A percentile compares a stretch with the other conserved stretches of the same genome.
Evolutionary conservation across 2,888 invertebrate genomes (phyloP).

Genomic region (Calameuta filiformis): DNA sequence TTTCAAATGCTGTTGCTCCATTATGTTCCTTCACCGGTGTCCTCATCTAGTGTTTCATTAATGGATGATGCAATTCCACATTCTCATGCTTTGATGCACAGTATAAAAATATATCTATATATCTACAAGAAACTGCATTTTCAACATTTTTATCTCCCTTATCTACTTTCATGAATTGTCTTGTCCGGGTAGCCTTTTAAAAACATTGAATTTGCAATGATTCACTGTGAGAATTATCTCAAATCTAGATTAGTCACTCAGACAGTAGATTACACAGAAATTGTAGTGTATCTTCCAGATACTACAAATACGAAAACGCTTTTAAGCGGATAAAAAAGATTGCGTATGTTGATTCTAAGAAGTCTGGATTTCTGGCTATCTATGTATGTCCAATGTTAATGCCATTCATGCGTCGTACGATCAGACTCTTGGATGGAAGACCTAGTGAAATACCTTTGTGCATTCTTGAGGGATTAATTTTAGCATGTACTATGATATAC

Average conservation of each 20-base stretch:
- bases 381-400: not conserved
- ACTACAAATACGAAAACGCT: not conserved
- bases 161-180: not conserved
- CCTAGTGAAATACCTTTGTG: slow-evolving; percentile 1
- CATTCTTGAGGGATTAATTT: slow-evolving; percentile 3
- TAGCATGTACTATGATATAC: slow-evolving; percentile 3
- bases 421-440: not conserved
- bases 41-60: not conserved
- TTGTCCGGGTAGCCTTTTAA: not conserved
- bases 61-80: not conserved
- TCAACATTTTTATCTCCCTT: not conserved
- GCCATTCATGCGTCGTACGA: not conserved
- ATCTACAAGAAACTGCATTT: not conserved
- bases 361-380: not conserved
- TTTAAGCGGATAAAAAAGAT: not conserved
- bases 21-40: not conserved
- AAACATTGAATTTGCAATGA: not conserved
- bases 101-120: not conserved
- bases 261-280: not conserved
- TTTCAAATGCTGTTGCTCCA: not conserved
- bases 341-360: not conserved
- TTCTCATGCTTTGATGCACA: not conserved
- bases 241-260: not conserved
- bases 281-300: not conserved
- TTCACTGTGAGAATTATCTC: not conserved